phyloP scores from a whole-genome alignment of 2,888 invertebrate species.

The Punctoribates punctum region DNA sequence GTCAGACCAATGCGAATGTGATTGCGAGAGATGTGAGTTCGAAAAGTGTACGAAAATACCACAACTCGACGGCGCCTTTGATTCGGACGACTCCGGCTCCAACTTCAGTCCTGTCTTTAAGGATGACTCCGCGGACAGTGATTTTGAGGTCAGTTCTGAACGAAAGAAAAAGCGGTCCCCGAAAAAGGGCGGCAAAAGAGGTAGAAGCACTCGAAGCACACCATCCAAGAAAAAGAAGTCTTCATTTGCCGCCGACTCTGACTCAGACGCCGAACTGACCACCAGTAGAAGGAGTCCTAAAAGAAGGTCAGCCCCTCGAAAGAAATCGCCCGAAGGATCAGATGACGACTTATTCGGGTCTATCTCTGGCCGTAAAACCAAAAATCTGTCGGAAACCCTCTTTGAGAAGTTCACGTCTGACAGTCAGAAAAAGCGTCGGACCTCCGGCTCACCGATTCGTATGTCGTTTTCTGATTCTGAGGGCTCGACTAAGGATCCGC shows the following conservation, averaged over 20 bases:
- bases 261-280: not conserved
- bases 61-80: conserved; percentile 24
- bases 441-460: not conserved
- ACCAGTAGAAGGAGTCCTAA: not conserved
- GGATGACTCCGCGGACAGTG: not conserved
- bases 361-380: not conserved
- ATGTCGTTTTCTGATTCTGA: conserved; percentile 23
- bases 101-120: conserved; percentile 7
- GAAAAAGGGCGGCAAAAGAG: not conserved
- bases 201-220: not conserved
- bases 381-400: not conserved
- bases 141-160: conserved; percentile 10
- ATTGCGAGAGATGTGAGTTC: conserved; percentile 29
- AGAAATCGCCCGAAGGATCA: not conserved
- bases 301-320: not conserved
- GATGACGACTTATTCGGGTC: not conserved
- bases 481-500: not conserved
- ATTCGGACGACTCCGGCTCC: conserved; percentile 11
- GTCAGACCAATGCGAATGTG: conserved; percentile 35
- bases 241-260: not conserved
- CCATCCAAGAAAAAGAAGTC: not conserved
- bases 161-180: not conserved
- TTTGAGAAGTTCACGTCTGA: not conserved
- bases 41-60: conserved; percentile 18
- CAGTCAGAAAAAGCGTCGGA: not conserved